Evolutionary conservation across 2,113 vertebrate species (phyloP), one percentile per base, ranked within the genome.

Genomic region (Ibidorhyncha struthersii): DNA sequence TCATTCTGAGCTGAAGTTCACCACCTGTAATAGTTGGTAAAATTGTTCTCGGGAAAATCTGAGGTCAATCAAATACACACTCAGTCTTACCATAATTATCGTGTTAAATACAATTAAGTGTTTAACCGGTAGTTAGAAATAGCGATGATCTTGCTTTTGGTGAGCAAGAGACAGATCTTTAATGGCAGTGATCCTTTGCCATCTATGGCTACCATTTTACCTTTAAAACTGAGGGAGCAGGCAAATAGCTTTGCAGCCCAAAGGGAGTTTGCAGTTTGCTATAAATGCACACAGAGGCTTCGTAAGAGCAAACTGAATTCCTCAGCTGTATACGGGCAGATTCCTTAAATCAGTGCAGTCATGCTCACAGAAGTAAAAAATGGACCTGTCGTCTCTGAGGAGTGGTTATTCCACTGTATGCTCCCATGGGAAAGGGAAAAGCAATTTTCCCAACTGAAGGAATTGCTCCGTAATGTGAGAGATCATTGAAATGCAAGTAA

Each of bases 401-500:
- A 90, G 90, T 9, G 3, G 70, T 73, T 62, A 86, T 66, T 65
- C 26, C 79, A 80, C 82, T 93, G 90, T 93, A 9, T 0, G 27
- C 90, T 97, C 96, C 93, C 97, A 94, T 96, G 95, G 97, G 96
- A 97, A 97, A 96, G 79, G 88, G 50, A 94, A 97, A 94, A 69
- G 71, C 87, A 80, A 78, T 81, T 96, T 96, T 96, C 96, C 92
- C 92, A 96, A 94, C 95, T 34, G 29, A 92, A 94, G 95, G 85
- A 93, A 93, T 83, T 69, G 67, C 85, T 95, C 74, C 0, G 0
- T 94, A 94, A 96, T 78, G 90, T 94, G 88, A 93, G 93, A 90
- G 92, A 96, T 94, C 90, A 95, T 83, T 95, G 93, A 95, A 93
- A 96, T 94, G 93, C 87, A 96, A 96, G 88, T 93, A 96, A 93